These are phyloP conservation scores for Tolypeutes matacus DNA, from an alignment of 2,797 vertebrate species.

Conservation along the genomic window DNA sequence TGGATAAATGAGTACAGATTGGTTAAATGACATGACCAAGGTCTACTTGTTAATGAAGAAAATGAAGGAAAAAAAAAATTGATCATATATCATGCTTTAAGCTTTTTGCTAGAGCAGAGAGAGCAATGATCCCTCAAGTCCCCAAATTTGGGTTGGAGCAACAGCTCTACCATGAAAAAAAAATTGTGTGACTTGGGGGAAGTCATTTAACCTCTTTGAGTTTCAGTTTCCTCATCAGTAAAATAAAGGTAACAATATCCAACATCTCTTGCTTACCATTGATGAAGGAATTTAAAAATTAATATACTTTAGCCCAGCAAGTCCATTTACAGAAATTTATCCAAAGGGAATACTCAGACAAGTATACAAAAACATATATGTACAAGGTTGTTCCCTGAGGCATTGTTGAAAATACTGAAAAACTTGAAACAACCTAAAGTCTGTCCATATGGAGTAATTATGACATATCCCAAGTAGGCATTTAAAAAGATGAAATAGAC, in stretches of 20 bases:
- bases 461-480: neutral
- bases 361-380: neutral
- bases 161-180: neutral
- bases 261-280: neutral
- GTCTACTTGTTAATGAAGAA: no score
- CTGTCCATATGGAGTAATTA: neutral
- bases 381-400: neutral
- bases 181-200: neutral
- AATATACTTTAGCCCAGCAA: neutral
- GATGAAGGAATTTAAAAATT: neutral
- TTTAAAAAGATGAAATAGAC: neutral
- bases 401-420: neutral
- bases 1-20: no score
- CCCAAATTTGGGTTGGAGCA: neutral
- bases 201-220: neutral
- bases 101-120: neutral
- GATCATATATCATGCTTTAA: neutral
- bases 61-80: no score
- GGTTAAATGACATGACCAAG: no score
- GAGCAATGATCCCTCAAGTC: neutral
- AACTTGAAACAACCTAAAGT: neutral
- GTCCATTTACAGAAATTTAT: neutral
- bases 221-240: neutral
- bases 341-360: neutral
- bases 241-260: no score